Evolutionary conservation across 2,797 vertebrate genomes (phyloP), one percentile per base, ranked within the genome.

Genomic region (Anguilla anguilla): DNA sequence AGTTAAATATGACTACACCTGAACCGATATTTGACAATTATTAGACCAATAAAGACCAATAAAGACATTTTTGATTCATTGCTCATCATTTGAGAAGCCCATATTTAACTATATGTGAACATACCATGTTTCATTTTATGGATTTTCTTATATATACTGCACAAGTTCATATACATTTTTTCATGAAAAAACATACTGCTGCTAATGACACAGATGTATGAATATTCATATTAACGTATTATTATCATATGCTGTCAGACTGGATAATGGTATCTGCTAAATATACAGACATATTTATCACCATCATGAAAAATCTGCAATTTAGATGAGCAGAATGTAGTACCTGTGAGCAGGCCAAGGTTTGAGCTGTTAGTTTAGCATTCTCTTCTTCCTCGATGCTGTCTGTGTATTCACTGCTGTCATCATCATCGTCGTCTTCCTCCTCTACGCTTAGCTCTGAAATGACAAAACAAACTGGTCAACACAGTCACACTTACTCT

Each of bases 311-410:
- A 84, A 84, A 19, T 84, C 51, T 57, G 61, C 5, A 10, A 31
- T 77, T 77, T 46, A 28, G 39, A 57, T 39, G 25, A 74, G n/a
- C 5, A 86, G 5, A 22, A 49, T 15, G 22, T 7, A 51, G 3
- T 88, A 95, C 96, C 93, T 93, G 89, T 59, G 61, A 46, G 31
- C 43, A 72, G 3, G 86, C 89, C 43, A 91, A 86, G 19, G 90
- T 83, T 57, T 86, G 93, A 57, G 92, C 90, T 11, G 91, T 92
- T 81, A 86, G 88, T 46, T 85, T 91, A 28, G 87, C 88, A 84
- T 64, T 83, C 64, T 95, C 95, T 35, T 97, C 95, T 82, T 97
- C 95, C 86, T 97, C 96, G 0, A 93, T 89, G 69, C 94, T 96
- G 88, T 95, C 92, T 0, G 94, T 93, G 88, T 95, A 96, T 85